These are phyloP conservation scores for Diacarnus erythraeanus DNA, from an alignment of 37 sponge, comb jelly and placozoan species.

Conservation along the genomic window DNA sequence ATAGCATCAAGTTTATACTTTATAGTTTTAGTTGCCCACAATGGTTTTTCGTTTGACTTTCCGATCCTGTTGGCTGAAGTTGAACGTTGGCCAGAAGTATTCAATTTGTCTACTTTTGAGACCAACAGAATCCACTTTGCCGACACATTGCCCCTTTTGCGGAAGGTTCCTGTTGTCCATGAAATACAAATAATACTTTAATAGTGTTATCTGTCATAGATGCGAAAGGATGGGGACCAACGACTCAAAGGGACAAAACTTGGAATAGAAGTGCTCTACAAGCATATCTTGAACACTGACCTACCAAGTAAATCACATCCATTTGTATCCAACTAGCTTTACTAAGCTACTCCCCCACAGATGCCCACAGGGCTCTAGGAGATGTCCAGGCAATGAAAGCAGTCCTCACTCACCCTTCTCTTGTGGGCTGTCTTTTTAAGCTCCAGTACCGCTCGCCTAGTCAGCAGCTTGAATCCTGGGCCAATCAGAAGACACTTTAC, in stretches of 20 bases:
- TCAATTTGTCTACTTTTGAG: no score
- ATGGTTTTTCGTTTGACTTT: not conserved
- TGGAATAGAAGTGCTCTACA: not conserved
- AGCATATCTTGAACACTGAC: not conserved
- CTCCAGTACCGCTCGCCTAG: not conserved
- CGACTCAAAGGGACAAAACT: not conserved
- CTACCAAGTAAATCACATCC: no score
- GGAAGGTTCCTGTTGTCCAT: not conserved
- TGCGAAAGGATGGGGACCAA: not conserved
- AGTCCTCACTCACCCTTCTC: not conserved
- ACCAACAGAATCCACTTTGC: not conserved
- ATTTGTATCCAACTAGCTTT: no score
- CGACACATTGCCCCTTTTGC: not conserved
- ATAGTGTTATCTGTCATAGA: not conserved
- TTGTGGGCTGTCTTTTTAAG: not conserved
- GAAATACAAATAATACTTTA: not conserved
- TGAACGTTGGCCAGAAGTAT: not conserved
- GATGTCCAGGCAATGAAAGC: conserved; percentile 54
- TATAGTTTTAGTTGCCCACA: not conserved
- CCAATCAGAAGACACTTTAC: not conserved
- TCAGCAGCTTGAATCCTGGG: not conserved
- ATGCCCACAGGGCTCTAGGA: conserved; percentile 40
- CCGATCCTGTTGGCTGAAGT: not conserved
- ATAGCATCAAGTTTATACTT: not conserved
- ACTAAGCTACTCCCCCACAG: no score